Evolutionary conservation across 1,140 invertebrate genomes (phyloP).

Genomic region (Lucilia cuprina): DNA sequence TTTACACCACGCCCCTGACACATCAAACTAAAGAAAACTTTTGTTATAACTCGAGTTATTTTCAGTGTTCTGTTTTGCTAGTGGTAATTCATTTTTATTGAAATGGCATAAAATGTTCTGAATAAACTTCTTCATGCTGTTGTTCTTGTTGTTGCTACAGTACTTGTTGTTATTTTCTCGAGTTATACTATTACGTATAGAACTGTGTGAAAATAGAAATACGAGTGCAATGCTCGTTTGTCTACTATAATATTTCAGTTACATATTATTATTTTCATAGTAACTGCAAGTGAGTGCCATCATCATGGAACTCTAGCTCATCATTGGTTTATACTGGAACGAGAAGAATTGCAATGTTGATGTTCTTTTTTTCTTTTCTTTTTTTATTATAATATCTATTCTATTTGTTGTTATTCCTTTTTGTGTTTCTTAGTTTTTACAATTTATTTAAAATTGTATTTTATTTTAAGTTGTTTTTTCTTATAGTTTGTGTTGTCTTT

Average conservation of each 20-base stretch:
- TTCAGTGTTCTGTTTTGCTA: constrained; percentile 13
- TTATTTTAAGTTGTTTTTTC: not conserved
- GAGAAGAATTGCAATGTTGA: not conserved
- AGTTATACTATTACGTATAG: not conserved
- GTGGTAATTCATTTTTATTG: constrained; percentile 61
- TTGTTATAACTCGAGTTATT: constrained; percentile 14
- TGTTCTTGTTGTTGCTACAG: not conserved
- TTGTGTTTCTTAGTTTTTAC: not conserved
- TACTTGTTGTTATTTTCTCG: not conserved
- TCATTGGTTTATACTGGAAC: not conserved
- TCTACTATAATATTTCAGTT: not conserved
- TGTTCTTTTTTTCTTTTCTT: not conserved
- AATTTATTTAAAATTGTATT: constrained; percentile 18
- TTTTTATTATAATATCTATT: not conserved
- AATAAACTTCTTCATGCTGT: constrained; percentile 15
- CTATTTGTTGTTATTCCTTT: not conserved
- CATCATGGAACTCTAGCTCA: not conserved
- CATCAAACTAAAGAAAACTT: not conserved
- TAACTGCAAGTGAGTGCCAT: not conserved
- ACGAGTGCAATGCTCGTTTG: not conserved
- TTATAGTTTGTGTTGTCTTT: not conserved
- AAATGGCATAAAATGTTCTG: constrained; percentile 53
- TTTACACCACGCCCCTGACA: not conserved
- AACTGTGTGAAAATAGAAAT: not conserved
- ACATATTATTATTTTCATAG: no score